Conservation (phyloP, 2,888 invertebrate species). For the Taphrorychus bicolor region DNA sequence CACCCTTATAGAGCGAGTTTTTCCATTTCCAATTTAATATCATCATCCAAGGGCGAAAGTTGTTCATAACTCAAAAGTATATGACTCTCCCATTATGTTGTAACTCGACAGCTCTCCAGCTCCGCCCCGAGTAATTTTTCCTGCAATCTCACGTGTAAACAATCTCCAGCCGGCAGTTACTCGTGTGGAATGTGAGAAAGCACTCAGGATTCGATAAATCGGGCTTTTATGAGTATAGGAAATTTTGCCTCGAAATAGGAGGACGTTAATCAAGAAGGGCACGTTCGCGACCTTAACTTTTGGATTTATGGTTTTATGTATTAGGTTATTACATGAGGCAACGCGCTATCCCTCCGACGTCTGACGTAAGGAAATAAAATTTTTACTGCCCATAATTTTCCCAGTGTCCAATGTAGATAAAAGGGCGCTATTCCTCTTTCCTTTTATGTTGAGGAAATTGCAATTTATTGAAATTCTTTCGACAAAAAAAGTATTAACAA, state of each 20-base stretch:
- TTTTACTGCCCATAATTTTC: slow-evolving; percentile 8
- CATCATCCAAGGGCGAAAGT: neutral
- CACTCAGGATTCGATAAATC: neutral
- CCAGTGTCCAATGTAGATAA: neutral
- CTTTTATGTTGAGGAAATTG: slow-evolving; percentile 4
- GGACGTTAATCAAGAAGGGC: neutral
- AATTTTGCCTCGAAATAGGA: neutral
- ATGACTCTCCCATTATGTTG: neutral
- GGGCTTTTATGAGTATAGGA: neutral
- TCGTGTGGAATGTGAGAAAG: neutral
- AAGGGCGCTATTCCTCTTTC: neutral
- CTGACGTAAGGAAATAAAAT: neutral
- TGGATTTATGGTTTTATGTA: neutral
- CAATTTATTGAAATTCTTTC: neutral
- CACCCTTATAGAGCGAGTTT: too few species aligned
- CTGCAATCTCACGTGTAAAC: neutral
- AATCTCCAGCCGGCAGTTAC: neutral
- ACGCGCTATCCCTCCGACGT: too few species aligned
- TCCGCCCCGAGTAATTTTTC: neutral
- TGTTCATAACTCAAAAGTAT: neutral
- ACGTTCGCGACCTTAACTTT: neutral
- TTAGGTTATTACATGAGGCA: too few species aligned
- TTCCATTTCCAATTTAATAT: neutral
- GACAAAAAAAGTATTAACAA: neutral
- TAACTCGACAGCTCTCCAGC: too few species aligned